A percentile compares a stretch with the other conserved stretches of the same genome.
Evolutionary conservation across 1,140 invertebrate genomes (phyloP).

Genomic region (Himalopsyche phryganea): DNA sequence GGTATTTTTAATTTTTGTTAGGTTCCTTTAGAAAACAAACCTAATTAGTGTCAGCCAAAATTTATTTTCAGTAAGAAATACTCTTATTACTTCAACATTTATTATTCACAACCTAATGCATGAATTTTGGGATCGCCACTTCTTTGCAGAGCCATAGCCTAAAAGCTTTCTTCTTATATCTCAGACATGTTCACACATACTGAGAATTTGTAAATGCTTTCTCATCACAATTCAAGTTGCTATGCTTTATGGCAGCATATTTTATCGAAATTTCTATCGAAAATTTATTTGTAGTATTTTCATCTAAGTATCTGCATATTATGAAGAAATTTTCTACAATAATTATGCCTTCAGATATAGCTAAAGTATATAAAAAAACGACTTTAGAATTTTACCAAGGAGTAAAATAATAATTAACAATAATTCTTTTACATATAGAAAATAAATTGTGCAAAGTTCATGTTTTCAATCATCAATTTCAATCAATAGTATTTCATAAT

Average conservation of each 20-base stretch:
- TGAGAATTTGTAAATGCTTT: slow-evolving; percentile 7
- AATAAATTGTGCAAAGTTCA: slow-evolving; percentile 1
- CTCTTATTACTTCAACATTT: no score
- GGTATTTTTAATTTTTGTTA: no score
- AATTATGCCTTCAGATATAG: slow-evolving; percentile 1
- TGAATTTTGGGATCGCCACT: slow-evolving; percentile 8
- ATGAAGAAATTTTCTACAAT: neutral
- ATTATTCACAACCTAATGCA: neutral
- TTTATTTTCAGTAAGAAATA: no score
- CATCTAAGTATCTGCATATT: slow-evolving; percentile 4
- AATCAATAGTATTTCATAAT: neutral
- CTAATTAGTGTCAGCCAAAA: no score
- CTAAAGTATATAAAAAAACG: no score
- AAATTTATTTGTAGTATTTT: slow-evolving; percentile 7
- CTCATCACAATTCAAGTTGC: slow-evolving; percentile 10
- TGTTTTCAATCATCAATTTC: neutral
- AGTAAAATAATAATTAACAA: no score
- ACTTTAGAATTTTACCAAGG: no score
- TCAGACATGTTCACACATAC: neutral
- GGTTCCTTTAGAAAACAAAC: no score
- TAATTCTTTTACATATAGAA: neutral
- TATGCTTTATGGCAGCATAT: slow-evolving; percentile 15
- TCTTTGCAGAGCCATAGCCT: neutral
- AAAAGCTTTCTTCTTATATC: neutral
- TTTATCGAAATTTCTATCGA: slow-evolving; percentile 9